Base-by-base conservation (phyloP, 2,113 vertebrate species). In the Chaetorhynchus papuensis region DNA sequence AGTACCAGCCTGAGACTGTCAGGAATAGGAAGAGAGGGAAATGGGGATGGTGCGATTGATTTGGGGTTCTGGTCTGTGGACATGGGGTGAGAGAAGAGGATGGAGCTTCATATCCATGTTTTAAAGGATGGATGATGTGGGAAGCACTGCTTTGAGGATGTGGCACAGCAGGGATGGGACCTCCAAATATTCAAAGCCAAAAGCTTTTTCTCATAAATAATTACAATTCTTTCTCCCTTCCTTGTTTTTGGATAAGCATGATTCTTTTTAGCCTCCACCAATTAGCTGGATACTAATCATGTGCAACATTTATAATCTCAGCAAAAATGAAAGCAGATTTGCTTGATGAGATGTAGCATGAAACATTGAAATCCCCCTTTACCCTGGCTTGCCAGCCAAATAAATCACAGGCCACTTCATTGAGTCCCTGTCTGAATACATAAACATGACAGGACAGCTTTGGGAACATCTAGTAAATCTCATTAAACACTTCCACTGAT, bases 401-500 rank as follows among this genome's bases (percentile, higher is more conserved):
- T 92, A 96, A 86, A 96, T 95, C 79, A 92, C 64, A 83, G 79
- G 24, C 39, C 52, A 60, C 47, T 90, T 94, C 44, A 42, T 47
- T 52, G 33, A 89, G 31, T 45, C 63, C 66, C 50, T 70, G 21
- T 86, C 50, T 88, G 75, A 96, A 80, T 83, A 59, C 14, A 88
- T 83, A 92, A 88, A 94, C 56, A 65, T 68, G 85, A 92, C 76
- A 94, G 79, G 39, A 72, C 50, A 93, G 63, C 85, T 94, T 92
- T 68, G 82, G 82, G 35, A 92, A 90, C 75, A 85, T 90, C 82
- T 88, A 94, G 54, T 83, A 88, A 85, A 92, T 88, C 87, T 92
- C 90, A 95, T 94, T 95, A 96, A 91, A 95, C 44, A 44, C 52
- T 90, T 91, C 54, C 54, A 90, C 56, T 80, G 87, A 86, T 90